Evolutionary conservation across 2,797 vertebrate genomes (phyloP).

Genomic region (Synanceia verrucosa): DNA sequence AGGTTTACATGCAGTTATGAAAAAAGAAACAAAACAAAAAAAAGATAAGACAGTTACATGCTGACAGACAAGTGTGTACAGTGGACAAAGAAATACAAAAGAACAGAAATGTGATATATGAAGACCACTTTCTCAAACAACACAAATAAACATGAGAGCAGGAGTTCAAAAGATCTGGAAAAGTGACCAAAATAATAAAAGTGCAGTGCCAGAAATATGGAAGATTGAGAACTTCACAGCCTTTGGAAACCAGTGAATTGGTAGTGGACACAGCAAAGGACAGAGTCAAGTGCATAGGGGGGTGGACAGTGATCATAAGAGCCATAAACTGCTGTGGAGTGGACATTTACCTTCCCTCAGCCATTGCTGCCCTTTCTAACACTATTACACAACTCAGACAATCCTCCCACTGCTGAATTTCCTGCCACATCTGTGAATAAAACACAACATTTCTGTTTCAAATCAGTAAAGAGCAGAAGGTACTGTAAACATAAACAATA

Average conservation of each 20-base stretch:
- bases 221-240: slow-evolving; percentile 21
- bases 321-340: slow-evolving; percentile 24
- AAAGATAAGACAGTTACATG: slow-evolving; percentile 76
- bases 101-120: slow-evolving; percentile 60
- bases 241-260: slow-evolving; percentile 3
- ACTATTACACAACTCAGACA: not conserved
- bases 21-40: slow-evolving; percentile 70
- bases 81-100: slow-evolving; percentile 72
- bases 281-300: slow-evolving; percentile 24
- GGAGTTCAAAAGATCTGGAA: slow-evolving; percentile 48
- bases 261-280: not conserved
- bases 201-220: slow-evolving; percentile 55
- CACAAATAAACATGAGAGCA: slow-evolving; percentile 76
- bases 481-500: slow-evolving; percentile 41
- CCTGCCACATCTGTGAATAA: not conserved
- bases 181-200: slow-evolving; percentile 49
- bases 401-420: not conserved
- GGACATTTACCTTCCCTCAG: slow-evolving; percentile 11
- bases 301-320: slow-evolving; percentile 14
- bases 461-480: slow-evolving; percentile 6
- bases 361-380: slow-evolving; percentile 1
- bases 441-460: slow-evolving; percentile 1
- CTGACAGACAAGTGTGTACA: slow-evolving; percentile 82
- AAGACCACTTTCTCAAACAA: slow-evolving; percentile 33
- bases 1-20: slow-evolving; percentile 83